These are phyloP conservation scores for Brachionus paranguensis DNA, from an alignment of 1,140 invertebrate genomes.

Conservation along the genomic window DNA sequence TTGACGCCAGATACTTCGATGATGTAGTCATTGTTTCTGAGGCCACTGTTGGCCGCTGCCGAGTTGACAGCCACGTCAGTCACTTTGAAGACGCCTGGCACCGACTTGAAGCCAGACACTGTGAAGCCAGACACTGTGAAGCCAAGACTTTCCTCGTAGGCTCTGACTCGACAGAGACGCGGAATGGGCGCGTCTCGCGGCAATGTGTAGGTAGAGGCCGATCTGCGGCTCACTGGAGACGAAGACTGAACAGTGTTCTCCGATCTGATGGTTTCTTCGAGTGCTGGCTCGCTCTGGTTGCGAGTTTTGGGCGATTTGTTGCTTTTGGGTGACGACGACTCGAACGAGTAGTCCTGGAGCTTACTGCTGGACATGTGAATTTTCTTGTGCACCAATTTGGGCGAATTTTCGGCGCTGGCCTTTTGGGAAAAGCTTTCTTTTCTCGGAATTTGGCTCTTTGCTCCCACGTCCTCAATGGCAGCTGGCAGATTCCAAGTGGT, in stretches of 20 bases:
- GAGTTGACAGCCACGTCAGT: background rate
- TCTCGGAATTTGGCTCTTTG: slow-evolving; percentile 67
- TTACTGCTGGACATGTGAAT: slow-evolving; percentile 24
- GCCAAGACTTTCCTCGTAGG: slow-evolving; percentile 24
- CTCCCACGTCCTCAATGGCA: slow-evolving; percentile 79
- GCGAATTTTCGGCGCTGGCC: background rate
- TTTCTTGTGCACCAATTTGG: background rate
- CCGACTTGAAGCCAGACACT: slow-evolving; percentile 27
- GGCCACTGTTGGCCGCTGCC: background rate
- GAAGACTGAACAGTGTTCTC: background rate
- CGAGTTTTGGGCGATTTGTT: background rate
- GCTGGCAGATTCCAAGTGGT: slow-evolving; percentile 92
- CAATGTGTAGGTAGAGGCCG: background rate
- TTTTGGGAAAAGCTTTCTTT: slow-evolving; percentile 10
- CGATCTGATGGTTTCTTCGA: background rate
- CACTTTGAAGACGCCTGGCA: slow-evolving; percentile 9
- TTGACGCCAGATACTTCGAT: slow-evolving; percentile 10
- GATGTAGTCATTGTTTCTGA: slow-evolving; percentile 18
- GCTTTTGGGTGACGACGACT: background rate
- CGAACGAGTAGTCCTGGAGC: background rate
- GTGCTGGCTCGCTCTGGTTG: slow-evolving; percentile 31
- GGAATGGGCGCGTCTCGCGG: slow-evolving; percentile 31
- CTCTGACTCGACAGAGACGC: slow-evolving; percentile 24
- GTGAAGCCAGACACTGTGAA: no score
- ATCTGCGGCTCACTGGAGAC: background rate